Evolutionary conservation across 2,113 vertebrate genomes (phyloP).

Genomic region (Leptodactylus fuscus): DNA sequence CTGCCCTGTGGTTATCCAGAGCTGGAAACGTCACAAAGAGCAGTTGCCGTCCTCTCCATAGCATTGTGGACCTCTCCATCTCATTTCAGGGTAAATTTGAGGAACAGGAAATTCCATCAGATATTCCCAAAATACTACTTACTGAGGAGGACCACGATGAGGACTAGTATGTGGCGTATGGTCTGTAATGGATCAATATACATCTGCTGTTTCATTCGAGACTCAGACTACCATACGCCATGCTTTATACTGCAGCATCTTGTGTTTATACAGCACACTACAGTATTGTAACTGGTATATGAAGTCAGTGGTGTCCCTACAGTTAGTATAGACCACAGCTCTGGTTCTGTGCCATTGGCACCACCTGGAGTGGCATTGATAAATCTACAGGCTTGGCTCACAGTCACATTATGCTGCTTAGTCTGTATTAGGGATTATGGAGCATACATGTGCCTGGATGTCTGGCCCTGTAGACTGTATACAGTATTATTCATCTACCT

Average conservation of each 20-base stretch:
- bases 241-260: constrained; percentile 1
- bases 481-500: background rate
- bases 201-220: background rate
- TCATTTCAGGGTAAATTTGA: background rate
- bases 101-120: background rate
- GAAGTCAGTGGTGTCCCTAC: background rate
- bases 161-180: background rate
- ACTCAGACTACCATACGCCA: background rate
- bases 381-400: background rate
- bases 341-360: background rate
- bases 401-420: background rate
- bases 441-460: background rate
- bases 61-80: background rate
- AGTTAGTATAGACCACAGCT: background rate
- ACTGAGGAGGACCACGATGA: constrained; percentile 18
- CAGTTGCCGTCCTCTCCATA: background rate
- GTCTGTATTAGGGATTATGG: background rate
- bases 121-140: constrained; percentile 54
- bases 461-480: background rate
- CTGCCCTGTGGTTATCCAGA: background rate
- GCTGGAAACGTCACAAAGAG: background rate
- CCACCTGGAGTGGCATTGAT: background rate
- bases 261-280: too few species aligned
- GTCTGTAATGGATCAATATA: background rate
- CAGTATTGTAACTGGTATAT: background rate